Conservation (phyloP, 2,888 invertebrate species). For the Drosophila demipolita region DNA sequence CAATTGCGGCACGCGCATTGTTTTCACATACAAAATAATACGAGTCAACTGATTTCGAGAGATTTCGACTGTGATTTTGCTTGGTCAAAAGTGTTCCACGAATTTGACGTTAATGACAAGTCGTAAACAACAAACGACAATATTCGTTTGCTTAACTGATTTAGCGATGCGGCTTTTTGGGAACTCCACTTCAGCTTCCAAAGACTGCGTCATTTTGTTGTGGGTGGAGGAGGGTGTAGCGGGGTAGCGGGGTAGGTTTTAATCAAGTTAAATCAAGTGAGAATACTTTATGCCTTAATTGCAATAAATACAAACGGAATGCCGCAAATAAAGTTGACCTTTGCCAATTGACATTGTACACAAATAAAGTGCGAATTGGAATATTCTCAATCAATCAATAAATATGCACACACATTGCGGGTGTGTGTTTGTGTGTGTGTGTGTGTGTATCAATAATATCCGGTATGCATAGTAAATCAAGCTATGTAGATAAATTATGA, state of each 20-base stretch:
- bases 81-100: slow-evolving; percentile 45
- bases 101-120: slow-evolving; percentile 57
- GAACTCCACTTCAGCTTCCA: slow-evolving; percentile 22
- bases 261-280: slow-evolving; percentile 6
- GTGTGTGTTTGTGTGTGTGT: not conserved
- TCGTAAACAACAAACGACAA: slow-evolving; percentile 65
- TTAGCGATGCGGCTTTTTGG: slow-evolving; percentile 24
- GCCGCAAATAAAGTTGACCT: slow-evolving; percentile 48
- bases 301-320: slow-evolving; percentile 18
- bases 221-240: slow-evolving; percentile 1
- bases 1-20: slow-evolving; percentile 68
- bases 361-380: slow-evolving; percentile 41
- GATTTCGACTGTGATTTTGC: slow-evolving; percentile 28
- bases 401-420: not conserved
- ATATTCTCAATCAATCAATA: slow-evolving; percentile 40
- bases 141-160: slow-evolving; percentile 58
- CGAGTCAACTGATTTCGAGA: slow-evolving; percentile 27
- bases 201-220: slow-evolving; percentile 16
- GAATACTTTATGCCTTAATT: slow-evolving; percentile 5
- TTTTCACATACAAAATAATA: slow-evolving; percentile 16
- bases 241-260: not conserved
- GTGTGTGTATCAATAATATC: slow-evolving; percentile 11
- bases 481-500: not conserved
- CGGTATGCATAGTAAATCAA: slow-evolving; percentile 5
- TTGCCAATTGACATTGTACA: slow-evolving; percentile 23